These are phyloP conservation scores for Gonioctena quinquepunctata DNA, from an alignment of 1,140 invertebrate species.

Conservation along the genomic window DNA sequence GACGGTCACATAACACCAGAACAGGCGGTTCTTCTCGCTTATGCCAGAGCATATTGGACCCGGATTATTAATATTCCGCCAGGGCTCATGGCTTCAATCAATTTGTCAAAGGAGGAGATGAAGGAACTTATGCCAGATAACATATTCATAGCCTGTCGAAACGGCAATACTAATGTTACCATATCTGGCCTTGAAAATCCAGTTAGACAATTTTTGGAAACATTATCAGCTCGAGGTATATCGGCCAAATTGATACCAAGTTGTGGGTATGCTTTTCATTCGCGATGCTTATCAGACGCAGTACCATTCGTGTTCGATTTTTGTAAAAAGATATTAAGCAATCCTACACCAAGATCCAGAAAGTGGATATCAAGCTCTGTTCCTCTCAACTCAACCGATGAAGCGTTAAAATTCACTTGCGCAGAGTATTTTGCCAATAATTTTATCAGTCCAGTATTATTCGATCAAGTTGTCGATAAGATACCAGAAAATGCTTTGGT, in stretches of 20 bases:
- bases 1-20: conserved; percentile 82
- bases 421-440: conserved; percentile 93
- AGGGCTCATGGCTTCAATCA: conserved; percentile 84
- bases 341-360: conserved; percentile 69
- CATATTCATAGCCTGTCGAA: conserved; percentile 83
- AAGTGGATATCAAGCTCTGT: conserved; percentile 89
- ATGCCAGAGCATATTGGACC: conserved; percentile 81
- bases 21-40: conserved; percentile 80
- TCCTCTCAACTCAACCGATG: conserved; percentile 72
- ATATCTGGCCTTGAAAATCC: conserved; percentile 80
- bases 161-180: conserved; percentile 78
- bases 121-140: conserved; percentile 63
- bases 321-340: conserved; percentile 70
- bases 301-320: conserved; percentile 71
- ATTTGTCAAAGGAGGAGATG: conserved; percentile 56
- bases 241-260: conserved; percentile 82
- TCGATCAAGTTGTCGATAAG: conserved; percentile 76
- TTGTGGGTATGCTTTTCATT: conserved; percentile 83
- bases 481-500: conserved; percentile 79
- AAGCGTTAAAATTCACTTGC: conserved; percentile 68
- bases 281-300: conserved; percentile 73
- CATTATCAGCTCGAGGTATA: conserved; percentile 70
- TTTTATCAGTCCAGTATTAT: conserved; percentile 78
- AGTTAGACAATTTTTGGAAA: conserved; percentile 68
- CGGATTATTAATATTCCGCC: conserved; percentile 74